phyloP scores from a whole-genome alignment of 2,888 invertebrate species.

The Plagodis dolabraria region DNA sequence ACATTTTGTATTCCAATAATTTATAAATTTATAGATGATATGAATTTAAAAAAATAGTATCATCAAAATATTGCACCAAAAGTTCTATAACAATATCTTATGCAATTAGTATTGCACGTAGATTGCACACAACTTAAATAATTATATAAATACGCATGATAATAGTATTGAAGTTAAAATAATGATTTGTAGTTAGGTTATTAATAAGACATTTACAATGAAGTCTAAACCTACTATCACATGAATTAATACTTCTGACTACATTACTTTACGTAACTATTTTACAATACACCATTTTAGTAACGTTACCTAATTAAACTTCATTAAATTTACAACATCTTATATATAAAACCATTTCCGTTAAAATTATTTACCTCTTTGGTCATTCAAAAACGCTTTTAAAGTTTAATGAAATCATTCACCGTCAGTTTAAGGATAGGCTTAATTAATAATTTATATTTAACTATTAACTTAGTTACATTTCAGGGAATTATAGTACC shows the following conservation, averaged over 20 bases:
- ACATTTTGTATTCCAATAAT: no score
- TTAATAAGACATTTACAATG: slow-evolving; percentile 34
- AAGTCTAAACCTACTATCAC: slow-evolving; percentile 77
- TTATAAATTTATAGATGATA: no score
- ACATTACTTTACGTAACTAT: slow-evolving; percentile 57
- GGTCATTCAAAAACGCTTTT: slow-evolving; percentile 62
- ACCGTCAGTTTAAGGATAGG: slow-evolving; percentile 27
- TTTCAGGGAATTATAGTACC: slow-evolving; percentile 45
- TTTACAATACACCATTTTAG: slow-evolving; percentile 52
- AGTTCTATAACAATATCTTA: no score
- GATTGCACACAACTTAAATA: neutral
- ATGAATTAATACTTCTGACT: slow-evolving; percentile 79
- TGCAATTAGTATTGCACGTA: no score
- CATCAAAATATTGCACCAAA: no score
- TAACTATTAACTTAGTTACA: slow-evolving; percentile 33
- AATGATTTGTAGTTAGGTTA: neutral
- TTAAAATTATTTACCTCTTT: slow-evolving; percentile 68
- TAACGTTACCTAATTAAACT: slow-evolving; percentile 58
- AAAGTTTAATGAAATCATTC: slow-evolving; percentile 18
- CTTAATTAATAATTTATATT: slow-evolving; percentile 23
- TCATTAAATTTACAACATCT: slow-evolving; percentile 74
- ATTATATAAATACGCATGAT: neutral
- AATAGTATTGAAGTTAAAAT: no score
- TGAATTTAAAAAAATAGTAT: no score
- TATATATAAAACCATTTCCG: slow-evolving; percentile 45